Evolutionary conservation across 2,797 vertebrate genomes (phyloP), one percentile per base, ranked within the genome.

Genomic region (Furcifer pardalis): DNA sequence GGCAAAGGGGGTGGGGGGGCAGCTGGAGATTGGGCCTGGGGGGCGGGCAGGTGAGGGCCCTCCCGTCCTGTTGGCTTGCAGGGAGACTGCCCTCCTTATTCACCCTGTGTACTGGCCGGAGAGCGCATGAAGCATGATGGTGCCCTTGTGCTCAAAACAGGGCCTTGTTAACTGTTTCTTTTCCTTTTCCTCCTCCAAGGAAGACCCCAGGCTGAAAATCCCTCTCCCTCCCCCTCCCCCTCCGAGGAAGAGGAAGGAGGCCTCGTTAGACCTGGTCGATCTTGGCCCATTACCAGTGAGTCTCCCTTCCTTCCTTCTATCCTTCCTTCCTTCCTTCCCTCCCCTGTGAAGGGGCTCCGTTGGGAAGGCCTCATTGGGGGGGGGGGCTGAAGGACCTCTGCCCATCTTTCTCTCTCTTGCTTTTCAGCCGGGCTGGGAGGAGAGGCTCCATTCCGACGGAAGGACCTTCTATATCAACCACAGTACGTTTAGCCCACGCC

Each of bases 391-490:
- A n/a, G n/a, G n/a, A n/a, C n/a, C n/a, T n/a, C n/a, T n/a, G n/a
- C n/a, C n/a, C n/a, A n/a, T n/a, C 52, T 17, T 56, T 56, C 21
- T 15, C 0, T 21, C 21, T 19, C 19, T 56, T 49, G 46, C 92
- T 81, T 63, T 79, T 94, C 95, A 99, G 98, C 97, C 98, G 91
- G 97, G 98, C 27, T 99, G 98, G 98, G 98, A 99, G 93, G 98
- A 99, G 92, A 96, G 98, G 88, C 94, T 97, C 85, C 98, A 99
- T 93, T 96, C 95, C 46, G 98, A 99, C 76, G 98, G 97, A 86
- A 97, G 98, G 90, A 95, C 97, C 92, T 99, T 99, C 95, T 99
- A 98, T 95, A 99, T 99, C 88, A 97, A 99, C 95, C 98, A 99
- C 95, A 98, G 98, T 99, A 95, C 3, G 98, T 97, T 86, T 84